Percentiles rank a stretch among this genome's conserved stretches.
Conservation (phyloP, 2,888 invertebrate species). For the Ophioninae sp. region DNA sequence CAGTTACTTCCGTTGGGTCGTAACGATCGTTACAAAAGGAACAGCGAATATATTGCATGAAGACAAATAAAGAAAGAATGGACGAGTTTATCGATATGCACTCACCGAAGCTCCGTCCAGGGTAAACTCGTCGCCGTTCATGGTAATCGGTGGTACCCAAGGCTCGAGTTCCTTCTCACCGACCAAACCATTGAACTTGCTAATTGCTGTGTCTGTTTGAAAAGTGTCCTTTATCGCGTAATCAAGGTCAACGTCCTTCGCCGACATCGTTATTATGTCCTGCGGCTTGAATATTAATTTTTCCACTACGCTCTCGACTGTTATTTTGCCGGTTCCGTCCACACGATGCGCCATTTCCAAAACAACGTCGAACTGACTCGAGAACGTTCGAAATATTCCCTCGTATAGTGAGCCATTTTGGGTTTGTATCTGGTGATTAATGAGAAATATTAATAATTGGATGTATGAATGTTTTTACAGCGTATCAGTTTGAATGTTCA, state of each 20-base stretch:
- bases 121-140: conserved; percentile 86
- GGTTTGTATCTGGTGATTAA: conserved; percentile 85
- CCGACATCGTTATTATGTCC: conserved; percentile 92
- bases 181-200: conserved; percentile 90
- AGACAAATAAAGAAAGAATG: not conserved
- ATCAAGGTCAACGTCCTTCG: conserved; percentile 93
- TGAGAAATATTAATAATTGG: conserved; percentile 36
- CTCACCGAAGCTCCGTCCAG: conserved; percentile 84
- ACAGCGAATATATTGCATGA: not conserved
- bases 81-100: conserved; percentile 1
- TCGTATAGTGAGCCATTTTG: conserved; percentile 93
- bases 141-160: conserved; percentile 87
- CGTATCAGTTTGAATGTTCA: conserved; percentile 1
- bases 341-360: conserved; percentile 93
- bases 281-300: conserved; percentile 92
- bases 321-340: conserved; percentile 85
- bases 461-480: not conserved
- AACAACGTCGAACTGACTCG: conserved; percentile 93
- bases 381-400: conserved; percentile 95
- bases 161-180: conserved; percentile 93
- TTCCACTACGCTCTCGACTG: conserved; percentile 88
- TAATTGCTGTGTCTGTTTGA: conserved; percentile 94
- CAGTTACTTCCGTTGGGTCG: too few relatives aligned
- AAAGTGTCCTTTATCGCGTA: conserved; percentile 94
- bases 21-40: not conserved